Evolutionary conservation across 2,797 vertebrate genomes (phyloP), one percentile per base, ranked within the genome.

Genomic region (Rhinella marina): DNA sequence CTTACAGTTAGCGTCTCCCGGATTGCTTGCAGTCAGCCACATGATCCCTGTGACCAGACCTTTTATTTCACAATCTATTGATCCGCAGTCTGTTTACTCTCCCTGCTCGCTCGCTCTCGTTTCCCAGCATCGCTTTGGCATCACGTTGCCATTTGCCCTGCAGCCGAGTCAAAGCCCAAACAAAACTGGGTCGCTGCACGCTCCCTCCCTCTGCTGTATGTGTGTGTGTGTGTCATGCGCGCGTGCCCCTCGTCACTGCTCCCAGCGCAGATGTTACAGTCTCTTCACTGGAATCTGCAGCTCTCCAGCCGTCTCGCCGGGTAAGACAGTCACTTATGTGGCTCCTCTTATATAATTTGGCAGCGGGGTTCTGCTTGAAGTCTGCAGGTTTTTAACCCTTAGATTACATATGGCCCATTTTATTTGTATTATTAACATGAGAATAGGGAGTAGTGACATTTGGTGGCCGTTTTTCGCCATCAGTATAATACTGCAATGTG

Each of bases 201-300:
- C 57, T 7, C 21, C 12, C 68, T 21, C 88, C 64, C 54, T 16
- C 68, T 19, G 4, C 27, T 14, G 66, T 64, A 16, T 59, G 14
- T 17, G 57, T 61, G 59, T 21, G 57, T 77, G 61, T 32, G 6
- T 10, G 66, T 10, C 81, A 64, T 87, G 82, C 66, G 14, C 52
- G 52, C 77, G 21, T 23, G 1, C 23, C 32, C 84, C 76, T 17
- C 19, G 21, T 50, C 57, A 73, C 21, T 41, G 32, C 87, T 89
- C 80, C 80, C 57, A 81, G 13, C 64, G 87, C 88, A 91, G 91
- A 92, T 91, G 90, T 91, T 91, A 87, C 91, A 85, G 82, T 92
- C 91, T 89, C 89, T 88, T 87, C 12, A 73, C 90, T 92, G 92
- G 91, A 89, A 90, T 92, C 91, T 83, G 89, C 91, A 91, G 73